These are phyloP conservation scores for Alca torda DNA, from an alignment of 2,797 vertebrate genomes.

Conservation along the genomic window DNA sequence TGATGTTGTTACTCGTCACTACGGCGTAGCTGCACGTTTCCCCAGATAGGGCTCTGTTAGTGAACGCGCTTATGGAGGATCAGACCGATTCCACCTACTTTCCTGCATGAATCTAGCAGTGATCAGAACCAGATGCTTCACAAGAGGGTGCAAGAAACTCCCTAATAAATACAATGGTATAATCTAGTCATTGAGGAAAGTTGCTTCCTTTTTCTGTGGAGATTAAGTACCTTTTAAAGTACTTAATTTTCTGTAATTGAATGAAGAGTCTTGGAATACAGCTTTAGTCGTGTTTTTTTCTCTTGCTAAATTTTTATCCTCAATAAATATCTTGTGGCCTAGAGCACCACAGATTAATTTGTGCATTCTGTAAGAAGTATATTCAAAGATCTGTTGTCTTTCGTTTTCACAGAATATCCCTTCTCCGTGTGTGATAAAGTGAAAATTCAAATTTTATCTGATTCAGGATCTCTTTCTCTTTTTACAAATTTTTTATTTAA, in stretches of 20 bases:
- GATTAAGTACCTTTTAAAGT: slow-evolving; percentile 8
- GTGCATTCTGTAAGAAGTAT: not conserved
- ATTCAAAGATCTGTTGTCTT: not conserved
- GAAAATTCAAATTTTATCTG: not conserved
- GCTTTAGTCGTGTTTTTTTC: not conserved
- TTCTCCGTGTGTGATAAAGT: not conserved
- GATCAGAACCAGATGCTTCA: not conserved
- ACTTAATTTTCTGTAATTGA: slow-evolving; percentile 39
- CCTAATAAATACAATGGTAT: not conserved
- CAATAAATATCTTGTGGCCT: not conserved
- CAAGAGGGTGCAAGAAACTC: not conserved
- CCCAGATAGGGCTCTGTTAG: not conserved
- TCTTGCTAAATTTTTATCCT: slow-evolving; percentile 4
- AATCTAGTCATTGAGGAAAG: not conserved
- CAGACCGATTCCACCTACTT: not conserved
- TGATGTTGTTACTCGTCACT: not conserved
- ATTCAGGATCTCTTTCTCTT: not conserved
- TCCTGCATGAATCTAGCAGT: not conserved
- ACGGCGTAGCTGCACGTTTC: not conserved
- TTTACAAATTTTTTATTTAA: not conserved
- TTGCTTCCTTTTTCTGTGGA: not conserved
- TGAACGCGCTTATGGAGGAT: not conserved
- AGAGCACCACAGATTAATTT: not conserved
- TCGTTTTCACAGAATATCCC: not conserved
- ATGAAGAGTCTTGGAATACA: not conserved